Base-by-base conservation (phyloP, 92 coral and sea anemone genomes). In the Nematostella vectensis region DNA sequence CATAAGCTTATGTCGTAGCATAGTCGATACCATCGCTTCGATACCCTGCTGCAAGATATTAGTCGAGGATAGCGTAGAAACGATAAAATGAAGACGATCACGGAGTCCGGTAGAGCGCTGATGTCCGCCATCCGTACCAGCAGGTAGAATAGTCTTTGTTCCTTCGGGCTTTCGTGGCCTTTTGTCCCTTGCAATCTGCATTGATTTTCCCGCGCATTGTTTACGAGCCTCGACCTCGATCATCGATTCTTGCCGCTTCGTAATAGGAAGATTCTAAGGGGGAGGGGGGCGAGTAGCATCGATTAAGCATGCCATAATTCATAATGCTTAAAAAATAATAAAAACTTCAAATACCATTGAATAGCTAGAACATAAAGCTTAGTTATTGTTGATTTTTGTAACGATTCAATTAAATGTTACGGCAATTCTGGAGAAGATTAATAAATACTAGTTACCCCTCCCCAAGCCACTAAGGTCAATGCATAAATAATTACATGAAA, bases 201-300 rank as follows among this genome's bases (percentile, higher is more conserved):
- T 87, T 69, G 75, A 79, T 87, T 88, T 83, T 82, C 94, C 91
- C 91, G 88, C 94, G 94, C 76, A 73, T 75, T 79, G 94, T 83
- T 83, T 49, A 52, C 15, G 31, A 20, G 62, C 78, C 88, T 66
- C 74, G 78, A 54, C 29, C 51, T 50, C 44, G 27, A 33, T 33
- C 15, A 33, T 45, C 21, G 18, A 45, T 17, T 10, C 21, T 45
- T 45, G 18, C 51, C 51, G 51, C 51, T 45, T 6, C 4, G 12
- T 45, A 17, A 10, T 17, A 4, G 23, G 4, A 6, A 6, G 18
- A 19, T 45, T 17, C 18, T 45, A 6, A 45, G 51, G 23, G 51
- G 51, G 51, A 45, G 51, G 51, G 51, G 8, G 6, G 40, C 40
- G 40, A n/a, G n/a, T n/a, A n/a, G n/a, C n/a, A n/a, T n/a, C n/a